Evolutionary conservation across 2,888 invertebrate species (phyloP).

Genomic region (Pteria penguin): DNA sequence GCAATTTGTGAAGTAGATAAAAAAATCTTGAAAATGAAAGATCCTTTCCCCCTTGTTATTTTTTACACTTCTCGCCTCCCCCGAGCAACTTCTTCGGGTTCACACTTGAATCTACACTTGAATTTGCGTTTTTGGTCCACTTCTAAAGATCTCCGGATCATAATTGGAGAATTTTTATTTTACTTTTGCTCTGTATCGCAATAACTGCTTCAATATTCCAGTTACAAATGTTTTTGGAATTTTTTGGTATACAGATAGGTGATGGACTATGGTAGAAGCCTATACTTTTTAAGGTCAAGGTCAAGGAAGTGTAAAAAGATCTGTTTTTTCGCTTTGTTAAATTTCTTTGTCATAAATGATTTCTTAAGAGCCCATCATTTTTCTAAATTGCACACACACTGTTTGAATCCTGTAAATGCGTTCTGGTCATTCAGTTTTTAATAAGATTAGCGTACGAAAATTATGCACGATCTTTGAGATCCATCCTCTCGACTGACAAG

Average conservation of each 20-base stretch:
- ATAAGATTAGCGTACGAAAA: not conserved
- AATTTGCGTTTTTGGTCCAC: too few relatives aligned
- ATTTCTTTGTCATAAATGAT: conserved; percentile 8
- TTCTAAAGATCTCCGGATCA: too few relatives aligned
- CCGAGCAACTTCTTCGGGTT: conserved; percentile 14
- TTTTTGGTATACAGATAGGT: too few relatives aligned
- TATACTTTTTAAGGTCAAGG: too few relatives aligned
- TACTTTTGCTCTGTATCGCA: too few relatives aligned
- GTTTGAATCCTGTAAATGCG: too few relatives aligned
- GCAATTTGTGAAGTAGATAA: conserved; percentile 15
- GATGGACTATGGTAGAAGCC: too few relatives aligned
- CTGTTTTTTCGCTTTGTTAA: conserved; percentile 2
- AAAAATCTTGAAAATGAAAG: conserved; percentile 5
- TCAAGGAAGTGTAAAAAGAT: too few relatives aligned
- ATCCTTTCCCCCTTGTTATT: conserved; percentile 1
- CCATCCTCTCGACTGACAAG: not conserved
- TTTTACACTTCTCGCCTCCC: conserved; percentile 23
- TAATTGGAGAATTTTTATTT: too few relatives aligned
- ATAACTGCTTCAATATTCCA: too few relatives aligned
- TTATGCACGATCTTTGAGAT: conserved; percentile 3
- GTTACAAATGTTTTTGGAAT: too few relatives aligned
- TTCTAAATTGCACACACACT: too few relatives aligned
- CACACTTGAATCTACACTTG: conserved; percentile 14
- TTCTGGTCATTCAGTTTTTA: conserved; percentile 6
- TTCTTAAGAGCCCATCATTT: conserved; percentile 16